These are phyloP conservation scores for Coenonympha arcania DNA, from an alignment of 2,888 invertebrate genomes.

Conservation along the genomic window DNA sequence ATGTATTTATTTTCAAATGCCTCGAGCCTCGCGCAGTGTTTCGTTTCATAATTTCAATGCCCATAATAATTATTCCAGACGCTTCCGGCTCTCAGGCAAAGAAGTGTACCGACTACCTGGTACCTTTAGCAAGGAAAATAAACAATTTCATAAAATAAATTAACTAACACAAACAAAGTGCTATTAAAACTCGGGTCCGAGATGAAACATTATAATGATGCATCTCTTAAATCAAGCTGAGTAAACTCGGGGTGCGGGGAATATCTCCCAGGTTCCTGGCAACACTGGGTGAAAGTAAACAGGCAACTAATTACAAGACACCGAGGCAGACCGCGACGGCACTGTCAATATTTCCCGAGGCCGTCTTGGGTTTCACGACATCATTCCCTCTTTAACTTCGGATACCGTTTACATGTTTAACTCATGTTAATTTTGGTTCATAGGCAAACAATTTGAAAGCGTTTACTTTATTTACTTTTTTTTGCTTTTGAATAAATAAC, in stretches of 20 bases:
- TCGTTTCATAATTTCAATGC: background rate
- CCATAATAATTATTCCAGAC: background rate
- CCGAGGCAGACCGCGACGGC: conserved; percentile 30
- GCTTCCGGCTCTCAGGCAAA: background rate
- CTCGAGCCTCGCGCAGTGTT: background rate
- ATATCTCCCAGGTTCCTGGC: conserved; percentile 25
- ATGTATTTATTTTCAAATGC: background rate
- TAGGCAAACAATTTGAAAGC: background rate
- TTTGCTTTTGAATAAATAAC: too few relatives aligned
- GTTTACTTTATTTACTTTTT: background rate
- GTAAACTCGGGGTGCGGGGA: conserved; percentile 24
- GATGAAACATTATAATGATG: conserved; percentile 27
- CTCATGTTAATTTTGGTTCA: background rate
- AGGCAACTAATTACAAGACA: conserved; percentile 52
- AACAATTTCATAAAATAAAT: conserved; percentile 27
- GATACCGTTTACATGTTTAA: background rate
- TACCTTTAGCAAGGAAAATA: conserved; percentile 2
- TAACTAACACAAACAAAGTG: conserved; percentile 29
- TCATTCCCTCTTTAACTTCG: conserved; percentile 21
- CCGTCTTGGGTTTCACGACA: conserved; percentile 26
- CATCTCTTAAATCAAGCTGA: conserved; percentile 26
- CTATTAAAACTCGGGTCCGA: conserved; percentile 27
- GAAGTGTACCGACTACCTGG: background rate
- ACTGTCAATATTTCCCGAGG: conserved; percentile 40
- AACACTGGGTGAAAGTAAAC: conserved; percentile 41